These are phyloP conservation scores for Leptestheria dahalacensis DNA, from an alignment of 1,140 invertebrate species.

Conservation along the genomic window DNA sequence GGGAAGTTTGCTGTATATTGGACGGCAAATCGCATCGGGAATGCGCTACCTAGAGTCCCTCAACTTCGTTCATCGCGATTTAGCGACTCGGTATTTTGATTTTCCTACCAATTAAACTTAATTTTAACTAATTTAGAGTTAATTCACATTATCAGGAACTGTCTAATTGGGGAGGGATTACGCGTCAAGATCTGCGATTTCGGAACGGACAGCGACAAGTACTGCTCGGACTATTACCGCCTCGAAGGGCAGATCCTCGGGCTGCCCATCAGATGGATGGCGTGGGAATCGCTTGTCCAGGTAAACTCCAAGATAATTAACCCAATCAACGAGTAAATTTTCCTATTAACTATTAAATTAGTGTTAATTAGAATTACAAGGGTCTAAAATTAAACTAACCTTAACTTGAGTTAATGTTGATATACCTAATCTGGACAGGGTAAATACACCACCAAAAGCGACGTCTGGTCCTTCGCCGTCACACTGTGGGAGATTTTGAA, in stretches of 20 bases:
- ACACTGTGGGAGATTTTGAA: conserved; percentile 79
- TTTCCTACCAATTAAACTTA: neutral
- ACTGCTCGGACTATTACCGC: conserved; percentile 50
- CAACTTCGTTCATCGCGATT: conserved; percentile 65
- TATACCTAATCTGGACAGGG: conserved; percentile 40
- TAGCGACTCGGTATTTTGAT: conserved; percentile 46
- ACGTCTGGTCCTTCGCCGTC: conserved; percentile 80
- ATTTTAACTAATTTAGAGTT: neutral
- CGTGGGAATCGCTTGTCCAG: conserved; percentile 49
- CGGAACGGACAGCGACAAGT: conserved; percentile 46
- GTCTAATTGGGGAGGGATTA: conserved; percentile 60
- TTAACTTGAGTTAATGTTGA: neutral
- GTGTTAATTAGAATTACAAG: too few species aligned
- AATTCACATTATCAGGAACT: conserved; percentile 46
- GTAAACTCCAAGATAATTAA: conserved; percentile 26
- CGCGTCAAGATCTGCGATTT: conserved; percentile 68
- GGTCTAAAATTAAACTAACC: neutral
- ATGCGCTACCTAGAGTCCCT: conserved; percentile 69
- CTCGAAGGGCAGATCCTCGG: conserved; percentile 39
- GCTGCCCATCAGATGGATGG: conserved; percentile 54
- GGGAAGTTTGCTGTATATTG: conserved; percentile 61
- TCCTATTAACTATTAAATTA: neutral
- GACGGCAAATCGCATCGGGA: conserved; percentile 67
- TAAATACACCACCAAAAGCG: conserved; percentile 68
- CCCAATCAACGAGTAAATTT: neutral